Conservation (phyloP, 2,888 invertebrate species). For the Eulithis prunata region DNA sequence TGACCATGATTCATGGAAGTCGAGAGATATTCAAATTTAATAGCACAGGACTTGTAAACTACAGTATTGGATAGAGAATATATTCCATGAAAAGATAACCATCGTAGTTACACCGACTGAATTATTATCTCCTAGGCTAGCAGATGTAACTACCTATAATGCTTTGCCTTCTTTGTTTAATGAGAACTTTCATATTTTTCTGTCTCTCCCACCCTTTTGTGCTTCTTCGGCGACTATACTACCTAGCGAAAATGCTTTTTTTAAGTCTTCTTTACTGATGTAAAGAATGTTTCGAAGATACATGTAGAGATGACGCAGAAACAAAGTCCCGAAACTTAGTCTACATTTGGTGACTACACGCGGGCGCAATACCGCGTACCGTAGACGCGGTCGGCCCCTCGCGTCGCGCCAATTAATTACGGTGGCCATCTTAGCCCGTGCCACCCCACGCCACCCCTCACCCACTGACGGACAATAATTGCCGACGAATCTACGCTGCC, state of each 20-base stretch:
- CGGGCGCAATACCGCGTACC: constrained; percentile 79
- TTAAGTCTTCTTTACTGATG: not conserved
- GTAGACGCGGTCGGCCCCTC: constrained; percentile 78
- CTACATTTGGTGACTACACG: constrained; percentile 47
- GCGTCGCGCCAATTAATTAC: constrained; percentile 84
- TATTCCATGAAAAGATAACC: too few relatives aligned
- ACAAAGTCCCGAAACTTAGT: constrained; percentile 33
- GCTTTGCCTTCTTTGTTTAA: too few relatives aligned
- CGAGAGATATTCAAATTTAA: constrained; percentile 23
- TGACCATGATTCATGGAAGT: constrained; percentile 50
- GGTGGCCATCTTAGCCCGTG: constrained; percentile 80
- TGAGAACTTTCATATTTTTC: too few relatives aligned
- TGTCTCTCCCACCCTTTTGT: too few relatives aligned
- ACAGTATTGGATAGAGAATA: not conserved
- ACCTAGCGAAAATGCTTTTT: too few relatives aligned
- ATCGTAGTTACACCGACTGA: not conserved
- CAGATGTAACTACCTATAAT: too few relatives aligned
- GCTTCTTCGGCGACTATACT: too few relatives aligned
- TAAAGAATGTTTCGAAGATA: not conserved
- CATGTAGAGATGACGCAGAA: not conserved
- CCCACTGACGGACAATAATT: constrained; percentile 81
- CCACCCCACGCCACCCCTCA: constrained; percentile 48
- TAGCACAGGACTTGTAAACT: constrained; percentile 4
- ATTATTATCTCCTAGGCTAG: not conserved
- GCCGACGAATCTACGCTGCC: constrained; percentile 52